Percentiles rank a stretch among this genome's conserved stretches.
Evolutionary conservation across 2,888 invertebrate species (phyloP).

Genomic region (Tubiluchus corallicola): DNA sequence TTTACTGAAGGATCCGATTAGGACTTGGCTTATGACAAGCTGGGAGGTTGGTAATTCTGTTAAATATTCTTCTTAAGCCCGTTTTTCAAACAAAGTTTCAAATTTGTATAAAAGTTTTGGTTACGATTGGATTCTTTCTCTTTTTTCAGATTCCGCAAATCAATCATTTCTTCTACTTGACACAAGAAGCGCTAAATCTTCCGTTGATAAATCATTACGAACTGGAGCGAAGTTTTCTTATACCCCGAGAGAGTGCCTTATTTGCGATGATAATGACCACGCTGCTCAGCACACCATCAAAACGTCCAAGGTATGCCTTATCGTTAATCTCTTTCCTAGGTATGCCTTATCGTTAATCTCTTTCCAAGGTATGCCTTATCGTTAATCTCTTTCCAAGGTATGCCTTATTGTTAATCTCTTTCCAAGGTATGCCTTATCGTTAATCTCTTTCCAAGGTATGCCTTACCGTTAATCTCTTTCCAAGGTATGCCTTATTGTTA

Average conservation of each 20-base stretch:
- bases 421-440: too few species aligned
- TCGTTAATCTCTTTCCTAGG: too few species aligned
- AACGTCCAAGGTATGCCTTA: conserved; percentile 22
- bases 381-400: conserved; percentile 4
- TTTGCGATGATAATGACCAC: conserved; percentile 38
- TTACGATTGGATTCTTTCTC: not conserved
- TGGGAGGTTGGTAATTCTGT: conserved; percentile 35
- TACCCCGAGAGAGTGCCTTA: conserved; percentile 36
- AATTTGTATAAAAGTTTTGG: not conserved
- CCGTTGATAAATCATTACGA: conserved; percentile 38
- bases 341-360: conserved; percentile 13
- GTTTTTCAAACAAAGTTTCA: not conserved
- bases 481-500: too few species aligned
- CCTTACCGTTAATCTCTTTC: too few species aligned
- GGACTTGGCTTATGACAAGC: conserved; percentile 33
- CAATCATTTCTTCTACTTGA: conserved; percentile 37
- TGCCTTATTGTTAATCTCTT: too few species aligned
- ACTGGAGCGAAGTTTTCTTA: conserved; percentile 38
- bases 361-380: conserved; percentile 21
- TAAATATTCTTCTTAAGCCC: not conserved
- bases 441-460: too few species aligned
- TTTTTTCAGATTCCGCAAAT: conserved; percentile 36
- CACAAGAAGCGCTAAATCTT: conserved; percentile 34
- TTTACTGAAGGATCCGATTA: conserved; percentile 25
- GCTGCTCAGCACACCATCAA: conserved; percentile 32